These are phyloP conservation scores for Hemibagrus guttatus DNA, from an alignment of 2,797 vertebrate genomes.

Conservation along the genomic window DNA sequence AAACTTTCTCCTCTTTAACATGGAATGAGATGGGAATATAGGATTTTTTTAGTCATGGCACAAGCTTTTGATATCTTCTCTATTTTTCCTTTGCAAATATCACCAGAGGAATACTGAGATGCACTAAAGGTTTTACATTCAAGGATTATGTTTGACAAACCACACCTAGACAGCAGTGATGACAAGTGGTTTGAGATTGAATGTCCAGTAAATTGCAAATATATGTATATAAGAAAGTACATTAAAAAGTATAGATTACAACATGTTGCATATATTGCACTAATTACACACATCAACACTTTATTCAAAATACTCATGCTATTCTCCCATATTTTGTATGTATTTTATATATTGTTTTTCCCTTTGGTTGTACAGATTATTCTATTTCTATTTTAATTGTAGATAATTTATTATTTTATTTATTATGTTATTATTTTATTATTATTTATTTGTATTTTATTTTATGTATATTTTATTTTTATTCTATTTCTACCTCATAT, in stretches of 20 bases:
- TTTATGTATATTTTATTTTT: too few relatives aligned
- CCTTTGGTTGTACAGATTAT: too few relatives aligned
- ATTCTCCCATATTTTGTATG: too few relatives aligned
- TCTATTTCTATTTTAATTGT: too few relatives aligned
- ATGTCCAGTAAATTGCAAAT: neutral
- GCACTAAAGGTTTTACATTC: neutral
- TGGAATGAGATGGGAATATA: neutral
- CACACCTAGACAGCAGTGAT: neutral
- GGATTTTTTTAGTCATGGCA: neutral
- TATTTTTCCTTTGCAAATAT: neutral
- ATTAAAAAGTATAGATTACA: neutral
- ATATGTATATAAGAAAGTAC: neutral
- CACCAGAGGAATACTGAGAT: neutral
- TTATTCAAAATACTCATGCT: too few relatives aligned
- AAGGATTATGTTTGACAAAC: neutral
- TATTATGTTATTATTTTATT: too few relatives aligned
- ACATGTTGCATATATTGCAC: too few relatives aligned
- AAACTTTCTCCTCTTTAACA: neutral
- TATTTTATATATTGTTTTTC: too few relatives aligned
- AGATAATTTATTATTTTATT: too few relatives aligned
- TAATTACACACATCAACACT: too few relatives aligned
- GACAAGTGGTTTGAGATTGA: neutral
- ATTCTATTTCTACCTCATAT: too few relatives aligned
- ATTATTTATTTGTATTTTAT: too few relatives aligned
- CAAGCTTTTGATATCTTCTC: neutral